Evolutionary conservation across 2,113 vertebrate species (phyloP).

Genomic region (Vidua macroura): DNA sequence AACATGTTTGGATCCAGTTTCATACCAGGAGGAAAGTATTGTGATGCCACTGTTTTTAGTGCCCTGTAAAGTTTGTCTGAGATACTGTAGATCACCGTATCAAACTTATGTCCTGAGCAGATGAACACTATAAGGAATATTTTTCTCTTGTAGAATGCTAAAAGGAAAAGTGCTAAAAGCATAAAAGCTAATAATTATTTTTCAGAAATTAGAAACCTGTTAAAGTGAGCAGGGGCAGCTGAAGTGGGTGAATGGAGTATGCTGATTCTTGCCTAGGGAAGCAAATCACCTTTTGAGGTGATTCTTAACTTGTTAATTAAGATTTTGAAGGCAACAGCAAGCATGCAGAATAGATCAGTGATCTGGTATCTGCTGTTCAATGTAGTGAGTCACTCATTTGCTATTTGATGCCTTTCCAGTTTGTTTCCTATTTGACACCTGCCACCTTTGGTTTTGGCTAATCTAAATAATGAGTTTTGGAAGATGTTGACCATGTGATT

Average conservation of each 20-base stretch:
- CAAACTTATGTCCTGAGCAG: neutral
- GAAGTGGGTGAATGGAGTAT: neutral
- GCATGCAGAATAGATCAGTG: neutral
- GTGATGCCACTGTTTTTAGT: neutral
- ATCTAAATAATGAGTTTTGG: neutral
- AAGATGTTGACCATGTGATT: neutral
- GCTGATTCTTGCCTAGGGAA: neutral
- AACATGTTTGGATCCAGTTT: neutral
- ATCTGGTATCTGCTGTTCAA: neutral
- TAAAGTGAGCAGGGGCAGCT: neutral
- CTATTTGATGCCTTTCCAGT: neutral
- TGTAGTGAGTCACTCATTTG: neutral
- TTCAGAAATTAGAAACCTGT: neutral
- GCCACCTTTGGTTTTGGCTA: neutral
- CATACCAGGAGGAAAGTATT: neutral
- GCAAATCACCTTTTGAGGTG: neutral
- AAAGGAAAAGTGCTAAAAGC: neutral
- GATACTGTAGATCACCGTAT: neutral
- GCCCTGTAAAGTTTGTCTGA: neutral
- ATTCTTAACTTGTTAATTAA: neutral
- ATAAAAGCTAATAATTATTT: neutral
- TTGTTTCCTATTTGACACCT: neutral
- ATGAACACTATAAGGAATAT: neutral
- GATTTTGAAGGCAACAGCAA: neutral
- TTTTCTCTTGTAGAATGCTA: neutral